Base-by-base conservation (phyloP, 1,140 invertebrate species). In the Hylaeus volcanicus region DNA sequence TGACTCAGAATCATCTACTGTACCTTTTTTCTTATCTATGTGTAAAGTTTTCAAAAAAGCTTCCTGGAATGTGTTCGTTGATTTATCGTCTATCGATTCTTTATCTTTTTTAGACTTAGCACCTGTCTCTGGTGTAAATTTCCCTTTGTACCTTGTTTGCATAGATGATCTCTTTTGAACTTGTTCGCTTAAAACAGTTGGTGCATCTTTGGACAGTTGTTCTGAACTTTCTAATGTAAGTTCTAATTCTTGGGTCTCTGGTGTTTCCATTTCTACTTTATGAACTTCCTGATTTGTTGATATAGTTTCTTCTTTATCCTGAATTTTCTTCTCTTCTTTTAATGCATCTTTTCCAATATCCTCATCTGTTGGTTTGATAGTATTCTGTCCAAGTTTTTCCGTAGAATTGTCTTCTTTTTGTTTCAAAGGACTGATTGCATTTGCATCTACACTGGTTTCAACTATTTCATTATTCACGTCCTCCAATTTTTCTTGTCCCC, bases 21-120 rank as follows among this genome's bases (percentile, higher is more conserved):
- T 26, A 48, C 60, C 72, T 37, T 84, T 86, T 45, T 84, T 85
- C 41, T 91, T 89, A 12, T 91, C 89, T n/a, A 87, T 88, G 11
- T 90, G 83, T 63, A 90, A 81, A 45, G 90, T 91, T 64, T 92
- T 90, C n/a, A 90, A 65, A 55, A 90, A 89, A 73, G 88, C 88
- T 69, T 92, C 90, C 66, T 92, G 91, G 66, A 91, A 90, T 58
- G 90, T 84, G 72, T 90, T 89, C n/a, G 88, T 58, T 41, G 88
- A 71, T 48, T 85, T 87, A 12, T 90, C 88, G 9, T 90, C 88
- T 9, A 79, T 53, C 9, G 56, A 48, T n/a, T 84, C 84, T 68
- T 87, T 86, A 9, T 87, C 83, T 72, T 87, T 90, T 60, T 66
- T 89, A 48, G 63, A 48, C 77, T 88, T 89, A 45, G 65, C 56